Evolutionary conservation across 2,113 vertebrate genomes (phyloP), one percentile per base, ranked within the genome.

Genomic region (Oncorhynchus mykiss): DNA sequence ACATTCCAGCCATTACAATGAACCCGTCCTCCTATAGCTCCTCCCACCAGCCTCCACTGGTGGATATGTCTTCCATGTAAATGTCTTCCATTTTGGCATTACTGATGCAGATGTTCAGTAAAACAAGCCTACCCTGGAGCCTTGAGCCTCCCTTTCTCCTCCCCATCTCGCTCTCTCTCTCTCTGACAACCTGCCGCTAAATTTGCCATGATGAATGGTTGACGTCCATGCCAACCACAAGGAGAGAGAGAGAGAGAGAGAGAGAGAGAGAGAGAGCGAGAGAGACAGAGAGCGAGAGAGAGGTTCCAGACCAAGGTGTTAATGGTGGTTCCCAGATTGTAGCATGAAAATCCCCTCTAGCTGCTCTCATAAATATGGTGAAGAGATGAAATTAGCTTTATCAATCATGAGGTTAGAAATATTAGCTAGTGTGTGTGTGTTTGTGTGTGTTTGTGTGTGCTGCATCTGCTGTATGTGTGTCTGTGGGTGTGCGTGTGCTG

Each of bases 331-430:
- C 93, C 94, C 94, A 95, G 95, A 95, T 95, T 96, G 95, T 94
- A 93, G 94, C 95, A 93, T 94, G 96, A 95, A 96, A 96, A 96
- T 94, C 94, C 95, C 96, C 95, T 96, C 96, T 96, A 96, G 96
- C 96, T 95, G 91, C 91, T 93, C 95, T 96, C 96, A 97, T 97
- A 95, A 96, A 97, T 96, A 96, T 96, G 96, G 94, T 95, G 95
- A 91, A 93, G 88, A 85, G 94, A 91, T 89, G 88, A 95, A 93
- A 95, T 94, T 94, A 95, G 89, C 83, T 93, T 93, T 73, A 96
- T 96, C 95, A 95, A 97, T 96, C 96, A 96, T 90, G 94, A 34
- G 29, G 94, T 95, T 96, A 95, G 93, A 95, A 95, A 94, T 95
- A 93, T 93, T 94, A 93, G 91, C 75, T 16, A 1, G 49, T 51